Evolutionary conservation across 2,888 invertebrate species (phyloP).

Genomic region (Perizoma flavofasciatum): DNA sequence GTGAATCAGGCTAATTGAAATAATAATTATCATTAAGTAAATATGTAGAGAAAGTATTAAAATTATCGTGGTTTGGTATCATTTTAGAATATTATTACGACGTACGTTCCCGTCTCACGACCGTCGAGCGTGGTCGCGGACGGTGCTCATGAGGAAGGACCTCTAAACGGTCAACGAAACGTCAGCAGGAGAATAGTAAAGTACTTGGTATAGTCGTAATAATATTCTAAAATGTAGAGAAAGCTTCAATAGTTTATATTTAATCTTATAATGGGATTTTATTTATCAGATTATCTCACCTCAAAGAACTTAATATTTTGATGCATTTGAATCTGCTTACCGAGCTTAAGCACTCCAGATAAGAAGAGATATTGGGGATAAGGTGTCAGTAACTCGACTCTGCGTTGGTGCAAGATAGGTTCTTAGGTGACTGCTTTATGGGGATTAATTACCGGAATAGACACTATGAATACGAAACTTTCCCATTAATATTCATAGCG

Average conservation of each 20-base stretch:
- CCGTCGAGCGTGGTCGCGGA: no score
- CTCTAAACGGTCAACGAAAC: no score
- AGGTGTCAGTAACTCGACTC: conserved; percentile 56
- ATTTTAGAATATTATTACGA: no score
- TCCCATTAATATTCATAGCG: conserved; percentile 13
- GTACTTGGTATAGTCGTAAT: no score
- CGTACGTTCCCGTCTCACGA: no score
- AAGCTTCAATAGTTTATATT: conserved; percentile 36
- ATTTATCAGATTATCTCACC: conserved; percentile 41
- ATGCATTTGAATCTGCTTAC: conserved; percentile 43
- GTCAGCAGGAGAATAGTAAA: no score
- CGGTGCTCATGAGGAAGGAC: no score
- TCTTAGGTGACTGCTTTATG: conserved; percentile 47
- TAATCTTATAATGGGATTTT: conserved; percentile 29
- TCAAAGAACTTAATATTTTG: conserved; percentile 47
- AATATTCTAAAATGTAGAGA: no score
- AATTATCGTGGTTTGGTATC: no score
- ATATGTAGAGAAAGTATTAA: conserved; percentile 43
- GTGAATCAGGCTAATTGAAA: conserved; percentile 48
- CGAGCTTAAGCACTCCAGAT: conserved; percentile 49
- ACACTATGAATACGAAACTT: conserved; percentile 34
- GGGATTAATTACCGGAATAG: conserved; percentile 43
- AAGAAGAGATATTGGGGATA: conserved; percentile 53
- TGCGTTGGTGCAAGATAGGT: conserved; percentile 43
- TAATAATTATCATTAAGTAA: conserved; percentile 34